Evolutionary conservation across 2,888 invertebrate genomes (phyloP).

Genomic region (Agrochola lota): DNA sequence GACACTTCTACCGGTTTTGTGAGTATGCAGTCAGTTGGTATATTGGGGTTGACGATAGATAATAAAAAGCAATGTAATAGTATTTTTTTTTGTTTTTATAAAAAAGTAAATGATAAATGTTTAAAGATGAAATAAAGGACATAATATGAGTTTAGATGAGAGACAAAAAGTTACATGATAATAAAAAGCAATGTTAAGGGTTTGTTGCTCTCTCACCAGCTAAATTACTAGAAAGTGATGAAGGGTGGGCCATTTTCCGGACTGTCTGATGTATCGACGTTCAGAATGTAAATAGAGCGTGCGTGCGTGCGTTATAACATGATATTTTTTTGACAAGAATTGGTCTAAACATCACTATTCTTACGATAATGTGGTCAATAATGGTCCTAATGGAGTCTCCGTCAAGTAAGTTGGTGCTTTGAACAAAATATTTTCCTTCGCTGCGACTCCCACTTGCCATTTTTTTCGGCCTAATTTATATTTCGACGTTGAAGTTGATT

Average conservation of each 20-base stretch:
- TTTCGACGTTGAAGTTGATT: conserved; percentile 52
- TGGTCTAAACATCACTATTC: background rate
- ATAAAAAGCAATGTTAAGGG: too few relatives aligned
- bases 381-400: background rate
- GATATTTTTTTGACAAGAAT: background rate
- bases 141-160: background rate
- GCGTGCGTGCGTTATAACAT: background rate
- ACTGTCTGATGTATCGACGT: background rate
- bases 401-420: background rate
- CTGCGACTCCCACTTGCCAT: conserved; percentile 4
- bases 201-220: background rate
- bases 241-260: background rate
- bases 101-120: too few relatives aligned
- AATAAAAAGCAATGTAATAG: too few relatives aligned
- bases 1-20: background rate
- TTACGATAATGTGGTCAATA: too few relatives aligned
- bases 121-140: too few relatives aligned
- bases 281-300: background rate
- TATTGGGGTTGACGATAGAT: background rate
- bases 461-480: conserved; percentile 52
- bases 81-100: too few relatives aligned
- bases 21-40: background rate
- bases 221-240: background rate
- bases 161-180: background rate
- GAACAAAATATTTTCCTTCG: background rate